Evolutionary conservation across 2,888 invertebrate genomes (phyloP).

Genomic region (Podabrus alpinus): DNA sequence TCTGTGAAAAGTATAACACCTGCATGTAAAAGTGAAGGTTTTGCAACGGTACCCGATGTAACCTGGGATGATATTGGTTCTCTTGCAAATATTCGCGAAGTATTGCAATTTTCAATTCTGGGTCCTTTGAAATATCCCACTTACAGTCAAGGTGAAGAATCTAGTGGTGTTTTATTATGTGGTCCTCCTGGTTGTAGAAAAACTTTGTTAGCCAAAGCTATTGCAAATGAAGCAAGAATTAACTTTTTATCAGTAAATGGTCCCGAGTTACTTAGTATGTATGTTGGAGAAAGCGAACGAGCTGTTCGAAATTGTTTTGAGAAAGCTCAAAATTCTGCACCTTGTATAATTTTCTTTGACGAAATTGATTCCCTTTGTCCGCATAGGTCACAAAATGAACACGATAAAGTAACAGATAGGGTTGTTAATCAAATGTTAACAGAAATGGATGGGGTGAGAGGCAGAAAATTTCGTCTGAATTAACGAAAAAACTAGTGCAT

Average conservation of each 20-base stretch:
- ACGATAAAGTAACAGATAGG: slow-evolving; percentile 75
- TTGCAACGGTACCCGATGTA: too few relatives aligned
- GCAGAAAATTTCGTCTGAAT: too few relatives aligned
- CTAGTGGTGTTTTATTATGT: slow-evolving; percentile 90
- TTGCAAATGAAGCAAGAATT: slow-evolving; percentile 97
- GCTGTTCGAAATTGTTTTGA: slow-evolving; percentile 96
- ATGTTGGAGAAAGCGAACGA: slow-evolving; percentile 97
- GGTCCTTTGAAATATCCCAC: slow-evolving; percentile 90
- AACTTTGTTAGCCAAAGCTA: slow-evolving; percentile 95
- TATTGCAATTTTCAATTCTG: slow-evolving; percentile 89
- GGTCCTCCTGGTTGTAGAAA: slow-evolving; percentile 98
- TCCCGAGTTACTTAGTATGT: slow-evolving; percentile 96
- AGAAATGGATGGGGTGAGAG: slow-evolving; percentile 94
- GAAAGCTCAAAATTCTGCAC: slow-evolving; percentile 91
- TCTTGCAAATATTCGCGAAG: slow-evolving; percentile 88
- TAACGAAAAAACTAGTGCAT: too few relatives aligned
- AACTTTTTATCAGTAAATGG: too few relatives aligned
- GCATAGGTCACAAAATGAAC: slow-evolving; percentile 76
- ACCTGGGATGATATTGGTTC: too few relatives aligned
- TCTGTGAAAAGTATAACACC: too few relatives aligned
- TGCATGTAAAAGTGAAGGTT: too few relatives aligned
- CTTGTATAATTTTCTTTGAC: slow-evolving; percentile 98
- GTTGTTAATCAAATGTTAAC: slow-evolving; percentile 97
- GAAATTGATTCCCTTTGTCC: slow-evolving; percentile 97
- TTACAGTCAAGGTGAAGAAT: slow-evolving; percentile 75